A percentile compares a stretch with the other conserved stretches of the same genome.
These are phyloP conservation scores for Lumbricus terrestris DNA, from an alignment of 2,888 invertebrate genomes.

Conservation along the genomic window DNA sequence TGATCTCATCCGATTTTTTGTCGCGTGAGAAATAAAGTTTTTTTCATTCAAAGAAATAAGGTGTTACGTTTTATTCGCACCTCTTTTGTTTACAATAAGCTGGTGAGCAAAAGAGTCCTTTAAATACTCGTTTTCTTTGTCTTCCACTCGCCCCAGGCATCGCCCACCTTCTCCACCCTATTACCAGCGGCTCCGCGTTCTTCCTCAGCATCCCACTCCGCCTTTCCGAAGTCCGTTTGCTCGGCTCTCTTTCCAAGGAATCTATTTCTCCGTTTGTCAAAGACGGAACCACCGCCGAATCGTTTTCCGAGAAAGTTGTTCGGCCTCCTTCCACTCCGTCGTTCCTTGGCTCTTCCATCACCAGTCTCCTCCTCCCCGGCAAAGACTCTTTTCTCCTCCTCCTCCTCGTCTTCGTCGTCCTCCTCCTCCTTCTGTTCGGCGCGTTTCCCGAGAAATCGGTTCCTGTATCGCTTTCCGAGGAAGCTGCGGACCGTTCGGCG, in stretches of 20 bases:
- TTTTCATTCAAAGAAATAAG: not conserved
- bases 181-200: not conserved
- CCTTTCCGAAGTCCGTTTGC: not conserved
- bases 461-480: not conserved
- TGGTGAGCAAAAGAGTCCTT: not conserved
- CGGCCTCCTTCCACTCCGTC: not conserved
- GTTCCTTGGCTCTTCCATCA: not conserved
- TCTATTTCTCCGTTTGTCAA: not conserved
- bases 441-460: conserved; percentile 11
- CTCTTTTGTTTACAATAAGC: not conserved
- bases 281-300: not conserved
- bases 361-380: not conserved
- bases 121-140: not conserved
- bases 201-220: not conserved
- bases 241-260: not conserved
- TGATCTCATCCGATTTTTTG: not conserved
- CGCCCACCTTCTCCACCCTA: not conserved
- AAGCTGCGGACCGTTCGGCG: not conserved
- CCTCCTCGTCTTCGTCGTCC: not conserved
- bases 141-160: not conserved
- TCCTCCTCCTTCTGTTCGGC: not conserved
- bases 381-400: not conserved
- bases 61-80: not conserved
- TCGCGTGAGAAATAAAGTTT: not conserved
- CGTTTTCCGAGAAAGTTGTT: conserved; percentile 9